Evolutionary conservation across 2,888 invertebrate species (phyloP).

Genomic region (Arctia plantaginis): DNA sequence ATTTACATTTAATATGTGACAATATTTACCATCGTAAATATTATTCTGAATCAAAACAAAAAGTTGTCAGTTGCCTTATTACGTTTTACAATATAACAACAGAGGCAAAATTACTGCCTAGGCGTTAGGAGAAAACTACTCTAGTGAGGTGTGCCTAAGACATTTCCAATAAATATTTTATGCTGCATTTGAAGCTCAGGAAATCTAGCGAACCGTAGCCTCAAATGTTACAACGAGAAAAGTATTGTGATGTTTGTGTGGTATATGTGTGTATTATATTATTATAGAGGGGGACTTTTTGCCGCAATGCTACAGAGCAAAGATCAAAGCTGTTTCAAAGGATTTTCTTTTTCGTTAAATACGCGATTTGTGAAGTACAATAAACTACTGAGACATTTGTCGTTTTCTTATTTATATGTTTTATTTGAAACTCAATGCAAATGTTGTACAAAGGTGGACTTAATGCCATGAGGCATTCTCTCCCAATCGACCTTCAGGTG

Average conservation of each 20-base stretch:
- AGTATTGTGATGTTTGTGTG: slow-evolving; percentile 9
- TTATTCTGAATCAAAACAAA: neutral
- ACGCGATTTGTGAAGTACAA: neutral
- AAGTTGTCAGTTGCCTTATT: slow-evolving; percentile 4
- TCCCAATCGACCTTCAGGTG: too few relatives aligned
- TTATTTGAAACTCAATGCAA: too few relatives aligned
- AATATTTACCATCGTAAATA: neutral
- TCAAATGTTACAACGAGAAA: slow-evolving; percentile 6
- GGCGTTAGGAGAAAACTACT: slow-evolving; percentile 46
- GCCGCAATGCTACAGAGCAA: neutral
- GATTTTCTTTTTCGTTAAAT: neutral
- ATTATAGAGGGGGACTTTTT: neutral
- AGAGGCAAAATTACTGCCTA: slow-evolving; percentile 51
- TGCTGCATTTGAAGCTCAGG: slow-evolving; percentile 34
- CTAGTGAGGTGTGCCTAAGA: slow-evolving; percentile 41
- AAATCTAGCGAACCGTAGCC: slow-evolving; percentile 25
- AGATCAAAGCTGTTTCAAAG: neutral
- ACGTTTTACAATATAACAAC: neutral
- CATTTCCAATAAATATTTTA: slow-evolving; percentile 53
- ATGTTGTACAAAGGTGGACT: too few relatives aligned
- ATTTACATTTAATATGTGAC: too few relatives aligned
- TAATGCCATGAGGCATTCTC: too few relatives aligned
- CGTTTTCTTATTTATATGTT: too few relatives aligned
- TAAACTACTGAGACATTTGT: too few relatives aligned
- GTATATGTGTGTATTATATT: neutral